phyloP scores from a whole-genome alignment of 2,797 vertebrate genomes.

The Botia almorhae region DNA sequence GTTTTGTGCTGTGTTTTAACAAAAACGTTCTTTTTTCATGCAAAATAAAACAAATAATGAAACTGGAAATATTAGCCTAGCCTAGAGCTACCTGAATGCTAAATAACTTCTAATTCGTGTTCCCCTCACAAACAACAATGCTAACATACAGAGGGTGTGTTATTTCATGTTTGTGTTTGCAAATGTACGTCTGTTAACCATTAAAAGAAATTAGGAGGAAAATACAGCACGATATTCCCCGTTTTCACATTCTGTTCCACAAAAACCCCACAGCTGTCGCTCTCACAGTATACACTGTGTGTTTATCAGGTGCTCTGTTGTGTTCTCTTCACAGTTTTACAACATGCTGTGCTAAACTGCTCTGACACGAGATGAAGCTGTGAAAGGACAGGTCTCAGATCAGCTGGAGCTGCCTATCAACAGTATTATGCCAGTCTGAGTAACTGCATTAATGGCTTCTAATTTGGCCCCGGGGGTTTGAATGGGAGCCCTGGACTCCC shows the following conservation, averaged over 20 bases:
- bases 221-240: background rate
- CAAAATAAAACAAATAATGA: too few relatives aligned
- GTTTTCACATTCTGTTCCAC: background rate
- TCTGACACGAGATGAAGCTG: conserved; percentile 50
- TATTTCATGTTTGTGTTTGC: too few relatives aligned
- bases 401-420: conserved; percentile 69
- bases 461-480: conserved; percentile 76
- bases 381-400: conserved; percentile 60
- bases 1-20: too few relatives aligned
- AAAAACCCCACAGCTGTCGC: background rate
- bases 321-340: conserved; percentile 34
- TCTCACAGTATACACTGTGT: background rate
- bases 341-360: conserved; percentile 36
- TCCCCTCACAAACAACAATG: too few relatives aligned
- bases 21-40: too few relatives aligned
- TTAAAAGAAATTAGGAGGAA: background rate
- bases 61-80: too few relatives aligned
- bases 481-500: conserved; percentile 56
- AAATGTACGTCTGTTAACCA: too few relatives aligned
- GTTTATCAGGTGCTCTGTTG: conserved; percentile 48
- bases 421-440: conserved; percentile 65
- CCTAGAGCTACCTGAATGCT: too few relatives aligned
- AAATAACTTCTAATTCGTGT: too few relatives aligned
- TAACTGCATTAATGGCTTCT: conserved; percentile 77
- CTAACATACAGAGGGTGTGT: too few relatives aligned